These are phyloP conservation scores for Dolichotis patagonum DNA, from an alignment of 2,113 vertebrate genomes.

Conservation along the genomic window DNA sequence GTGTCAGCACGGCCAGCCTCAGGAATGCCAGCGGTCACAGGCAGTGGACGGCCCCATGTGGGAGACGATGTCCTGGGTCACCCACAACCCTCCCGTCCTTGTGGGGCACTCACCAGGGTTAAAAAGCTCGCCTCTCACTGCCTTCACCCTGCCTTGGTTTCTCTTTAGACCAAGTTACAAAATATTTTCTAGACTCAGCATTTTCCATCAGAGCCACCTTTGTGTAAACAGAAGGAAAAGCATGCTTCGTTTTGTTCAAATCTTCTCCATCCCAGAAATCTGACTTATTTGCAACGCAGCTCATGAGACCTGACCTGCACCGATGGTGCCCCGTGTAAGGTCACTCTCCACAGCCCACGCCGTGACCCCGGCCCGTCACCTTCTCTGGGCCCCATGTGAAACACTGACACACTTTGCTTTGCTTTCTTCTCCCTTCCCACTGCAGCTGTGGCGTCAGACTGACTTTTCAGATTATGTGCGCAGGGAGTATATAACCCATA, in stretches of 20 bases:
- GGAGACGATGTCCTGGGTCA: not conserved
- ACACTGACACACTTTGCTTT: not conserved
- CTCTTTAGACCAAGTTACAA: not conserved
- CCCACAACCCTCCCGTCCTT: not conserved
- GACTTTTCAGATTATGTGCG: not conserved
- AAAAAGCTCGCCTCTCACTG: not conserved
- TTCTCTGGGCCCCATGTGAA: not conserved
- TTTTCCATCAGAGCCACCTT: not conserved
- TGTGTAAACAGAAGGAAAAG: not conserved
- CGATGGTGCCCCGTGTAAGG: accelerated
- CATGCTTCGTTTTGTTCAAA: not conserved
- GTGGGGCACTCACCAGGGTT: not conserved
- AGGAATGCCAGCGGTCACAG: not conserved
- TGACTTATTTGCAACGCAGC: not conserved
- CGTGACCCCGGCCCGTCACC: not conserved
- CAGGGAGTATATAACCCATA: not conserved
- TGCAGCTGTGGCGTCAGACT: not conserved
- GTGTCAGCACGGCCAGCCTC: not conserved
- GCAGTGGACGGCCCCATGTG: not conserved
- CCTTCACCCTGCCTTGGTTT: not conserved
- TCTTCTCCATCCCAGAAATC: not conserved
- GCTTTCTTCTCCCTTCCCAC: not conserved
- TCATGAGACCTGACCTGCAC: accelerated
- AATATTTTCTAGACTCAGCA: not conserved
- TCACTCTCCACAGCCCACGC: not conserved